Evolutionary conservation across 2,113 vertebrate genomes (phyloP), one percentile per base, ranked within the genome.

Genomic region (Psittacula cyanocephala): DNA sequence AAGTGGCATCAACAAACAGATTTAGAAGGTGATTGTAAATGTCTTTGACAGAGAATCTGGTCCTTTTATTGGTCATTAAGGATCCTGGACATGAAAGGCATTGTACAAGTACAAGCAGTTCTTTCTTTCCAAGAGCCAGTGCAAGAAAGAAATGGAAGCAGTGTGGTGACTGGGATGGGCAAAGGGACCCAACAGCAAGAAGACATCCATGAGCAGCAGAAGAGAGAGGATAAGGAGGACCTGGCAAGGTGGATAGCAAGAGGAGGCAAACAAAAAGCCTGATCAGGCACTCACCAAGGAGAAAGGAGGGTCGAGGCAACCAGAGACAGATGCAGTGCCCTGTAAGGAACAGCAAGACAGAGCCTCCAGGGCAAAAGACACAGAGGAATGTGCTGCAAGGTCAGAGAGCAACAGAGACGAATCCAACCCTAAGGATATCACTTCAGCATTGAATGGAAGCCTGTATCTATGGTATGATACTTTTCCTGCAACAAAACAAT

Each of bases 371-470:
- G 92, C 76, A 96, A 83, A 47, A 82, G 89, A 80, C 79, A 77
- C 60, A 49, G 33, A 74, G 78, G 88, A 96, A 96, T 95, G 91
- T 18, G 69, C 92, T 47, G 70, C 72, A 81, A 65, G 94, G 95
- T 93, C 95, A 96, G 70, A 85, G 91, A 87, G 91, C 95, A 95
- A 39, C 2, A 1, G 10, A 2, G 83, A 68, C 62, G 63, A 27
- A 93, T 28, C 65, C 82, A 88, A 55, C 81, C 94, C 96, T 70
- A 20, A 90, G 86, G 94, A 65, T 91, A 95, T 25, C 63, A 25
- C 43, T 4, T 84, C 7, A 15, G 27, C 55, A 17, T 1, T 79
- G 57, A 96, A 89, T 64, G 44, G 57, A 78, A 92, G 50, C 15
- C 85, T 91, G 17, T 68, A n/a, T 75, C 81, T 81, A 41, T 8